These are phyloP conservation scores for Plutomurus gul DNA, from an alignment of 1,140 invertebrate genomes.

Conservation along the genomic window DNA sequence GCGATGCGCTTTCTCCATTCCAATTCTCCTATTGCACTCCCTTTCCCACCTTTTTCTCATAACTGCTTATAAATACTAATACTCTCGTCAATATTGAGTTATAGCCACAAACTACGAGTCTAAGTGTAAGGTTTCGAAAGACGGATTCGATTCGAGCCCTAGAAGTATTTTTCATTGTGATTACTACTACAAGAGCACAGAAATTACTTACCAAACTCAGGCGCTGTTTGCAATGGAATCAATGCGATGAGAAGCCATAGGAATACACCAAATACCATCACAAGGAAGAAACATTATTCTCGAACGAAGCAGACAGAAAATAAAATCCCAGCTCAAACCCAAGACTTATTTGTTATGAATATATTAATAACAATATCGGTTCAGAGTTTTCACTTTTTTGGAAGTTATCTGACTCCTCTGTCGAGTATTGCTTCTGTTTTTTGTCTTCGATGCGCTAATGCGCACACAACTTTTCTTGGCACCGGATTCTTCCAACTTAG, in stretches of 20 bases:
- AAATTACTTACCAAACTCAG: conserved; percentile 48
- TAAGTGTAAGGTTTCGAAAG: neutral
- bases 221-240: conserved; percentile 39
- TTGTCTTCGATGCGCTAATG: too few species aligned
- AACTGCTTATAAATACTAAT: neutral
- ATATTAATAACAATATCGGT: too few species aligned
- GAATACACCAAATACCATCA: conserved; percentile 49
- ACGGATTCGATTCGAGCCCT: neutral
- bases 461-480: too few species aligned
- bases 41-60: too few species aligned
- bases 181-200: neutral
- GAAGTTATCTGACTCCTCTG: too few species aligned
- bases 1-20: too few species aligned
- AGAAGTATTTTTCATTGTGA: neutral
- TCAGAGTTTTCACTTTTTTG: too few species aligned
- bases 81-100: neutral
- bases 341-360: too few species aligned
- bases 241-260: conserved; percentile 45
- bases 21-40: too few species aligned
- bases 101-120: too few species aligned
- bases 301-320: conserved; percentile 39
- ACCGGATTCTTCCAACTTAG: too few species aligned
- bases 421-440: too few species aligned
- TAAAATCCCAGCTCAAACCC: neutral
- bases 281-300: conserved; percentile 44